Percentiles rank a stretch among this genome's conserved stretches.
phyloP scores from a whole-genome alignment of 1,140 invertebrate species.

The Sarcophaga bullata region DNA sequence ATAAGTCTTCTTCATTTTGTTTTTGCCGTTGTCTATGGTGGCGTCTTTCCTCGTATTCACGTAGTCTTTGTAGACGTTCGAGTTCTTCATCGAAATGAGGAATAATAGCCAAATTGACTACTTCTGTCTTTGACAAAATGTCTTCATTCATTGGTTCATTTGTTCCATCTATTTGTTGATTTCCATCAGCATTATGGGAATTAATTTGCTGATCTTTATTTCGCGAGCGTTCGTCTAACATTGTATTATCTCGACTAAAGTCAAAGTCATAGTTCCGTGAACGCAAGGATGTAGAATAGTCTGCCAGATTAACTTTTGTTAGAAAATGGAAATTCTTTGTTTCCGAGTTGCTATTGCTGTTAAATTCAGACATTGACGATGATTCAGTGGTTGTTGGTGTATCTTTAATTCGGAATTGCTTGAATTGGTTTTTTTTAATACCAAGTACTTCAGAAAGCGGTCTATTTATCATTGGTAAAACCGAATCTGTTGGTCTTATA shows the following conservation, averaged over 20 bases:
- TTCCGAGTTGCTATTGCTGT: constrained; percentile 35
- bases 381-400: constrained; percentile 47
- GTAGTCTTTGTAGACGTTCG: constrained; percentile 52
- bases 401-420: constrained; percentile 60
- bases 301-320: constrained; percentile 62
- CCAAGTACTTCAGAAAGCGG: constrained; percentile 64
- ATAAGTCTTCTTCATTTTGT: constrained; percentile 60
- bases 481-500: constrained; percentile 59
- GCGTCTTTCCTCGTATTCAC: constrained; percentile 51
- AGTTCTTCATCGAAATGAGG: constrained; percentile 63
- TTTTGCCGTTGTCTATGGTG: constrained; percentile 61
- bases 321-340: constrained; percentile 55
- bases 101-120: constrained; percentile 64
- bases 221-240: constrained; percentile 60
- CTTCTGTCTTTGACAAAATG: constrained; percentile 62
- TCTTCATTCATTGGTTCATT: constrained; percentile 63
- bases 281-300: constrained; percentile 56
- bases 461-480: constrained; percentile 63
- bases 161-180: constrained; percentile 47
- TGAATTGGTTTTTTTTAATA: constrained; percentile 65
- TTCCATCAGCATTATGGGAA: not conserved
- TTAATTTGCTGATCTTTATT: constrained; percentile 46
- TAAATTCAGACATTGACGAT: constrained; percentile 6
- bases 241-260: constrained; percentile 61
- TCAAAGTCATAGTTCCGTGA: constrained; percentile 58